Percentiles rank a stretch among this genome's conserved stretches.
Conservation (phyloP, 2,113 vertebrate genomes). For the Trichomycterus rosablanca region DNA sequence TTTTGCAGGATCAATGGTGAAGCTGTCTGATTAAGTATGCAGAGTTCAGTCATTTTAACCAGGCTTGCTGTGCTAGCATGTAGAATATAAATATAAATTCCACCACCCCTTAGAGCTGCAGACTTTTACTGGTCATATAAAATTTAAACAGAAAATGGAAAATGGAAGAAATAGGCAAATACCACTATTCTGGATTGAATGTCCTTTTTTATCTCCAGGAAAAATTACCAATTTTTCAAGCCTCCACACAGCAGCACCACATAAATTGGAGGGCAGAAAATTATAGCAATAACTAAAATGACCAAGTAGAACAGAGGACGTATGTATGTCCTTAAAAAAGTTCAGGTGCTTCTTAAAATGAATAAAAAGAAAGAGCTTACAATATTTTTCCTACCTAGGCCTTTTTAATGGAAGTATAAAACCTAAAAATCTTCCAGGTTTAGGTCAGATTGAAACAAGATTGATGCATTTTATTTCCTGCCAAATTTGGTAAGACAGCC, state of each 20-base stretch:
- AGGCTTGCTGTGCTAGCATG: too few relatives aligned
- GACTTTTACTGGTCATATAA: slow-evolving; percentile 49
- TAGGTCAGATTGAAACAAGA: slow-evolving; percentile 24
- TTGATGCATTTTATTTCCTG: slow-evolving; percentile 31
- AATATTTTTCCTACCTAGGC: too few relatives aligned
- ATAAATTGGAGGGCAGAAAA: slow-evolving; percentile 25
- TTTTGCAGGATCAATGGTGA: too few relatives aligned
- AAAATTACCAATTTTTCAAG: too few relatives aligned
- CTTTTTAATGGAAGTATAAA: slow-evolving; percentile 5
- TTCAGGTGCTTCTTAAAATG: not conserved
- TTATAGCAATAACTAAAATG: slow-evolving; percentile 29
- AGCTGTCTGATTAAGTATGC: too few relatives aligned
- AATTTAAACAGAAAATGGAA: slow-evolving; percentile 44
- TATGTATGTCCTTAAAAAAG: not conserved
- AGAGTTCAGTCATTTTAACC: too few relatives aligned
- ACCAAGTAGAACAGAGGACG: not conserved
- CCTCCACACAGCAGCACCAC: not conserved
- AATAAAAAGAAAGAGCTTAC: too few relatives aligned
- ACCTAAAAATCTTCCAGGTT: slow-evolving; percentile 3
- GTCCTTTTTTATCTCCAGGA: too few relatives aligned
- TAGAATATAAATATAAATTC: too few relatives aligned
- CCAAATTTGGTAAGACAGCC: not conserved
- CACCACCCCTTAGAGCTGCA: too few relatives aligned
- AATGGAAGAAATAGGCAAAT: too few relatives aligned
- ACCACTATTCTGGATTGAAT: too few relatives aligned